Evolutionary conservation across 2,113 vertebrate species (phyloP).

Genomic region (Lanius collurio): DNA sequence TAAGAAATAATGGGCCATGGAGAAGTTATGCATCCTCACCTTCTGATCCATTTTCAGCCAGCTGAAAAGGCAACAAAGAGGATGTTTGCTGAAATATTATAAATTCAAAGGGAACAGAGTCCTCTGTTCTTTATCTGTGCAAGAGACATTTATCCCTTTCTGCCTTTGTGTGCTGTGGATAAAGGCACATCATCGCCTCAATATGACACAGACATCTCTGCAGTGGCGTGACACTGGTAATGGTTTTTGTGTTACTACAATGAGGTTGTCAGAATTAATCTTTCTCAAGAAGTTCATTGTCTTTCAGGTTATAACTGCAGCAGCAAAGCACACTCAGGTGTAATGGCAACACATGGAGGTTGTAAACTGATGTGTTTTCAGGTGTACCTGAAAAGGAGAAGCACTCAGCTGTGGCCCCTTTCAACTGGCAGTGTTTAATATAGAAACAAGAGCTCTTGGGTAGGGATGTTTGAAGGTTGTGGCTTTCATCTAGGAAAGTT

Average conservation of each 20-base stretch:
- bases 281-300: not conserved
- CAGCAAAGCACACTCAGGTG: not conserved
- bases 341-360: not conserved
- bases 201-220: not conserved
- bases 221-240: not conserved
- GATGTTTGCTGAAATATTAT: not conserved
- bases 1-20: constrained; percentile 19
- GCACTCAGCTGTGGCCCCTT: not conserved
- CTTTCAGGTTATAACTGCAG: not conserved
- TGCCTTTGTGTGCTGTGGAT: not conserved
- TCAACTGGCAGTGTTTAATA: not conserved
- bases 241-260: constrained; percentile 15
- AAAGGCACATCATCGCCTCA: not conserved
- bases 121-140: not conserved
- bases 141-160: not conserved
- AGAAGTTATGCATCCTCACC: constrained; percentile 16
- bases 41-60: constrained; percentile 44
- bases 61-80: not conserved
- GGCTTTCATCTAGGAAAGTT: not conserved
- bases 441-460: not conserved
- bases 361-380: not conserved
- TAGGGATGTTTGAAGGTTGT: not conserved
- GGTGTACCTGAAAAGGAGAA: not conserved
- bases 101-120: not conserved
- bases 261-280: not conserved